These are phyloP conservation scores for Typhlomys cinereus DNA, from an alignment of 2,113 vertebrate species.

Conservation along the genomic window DNA sequence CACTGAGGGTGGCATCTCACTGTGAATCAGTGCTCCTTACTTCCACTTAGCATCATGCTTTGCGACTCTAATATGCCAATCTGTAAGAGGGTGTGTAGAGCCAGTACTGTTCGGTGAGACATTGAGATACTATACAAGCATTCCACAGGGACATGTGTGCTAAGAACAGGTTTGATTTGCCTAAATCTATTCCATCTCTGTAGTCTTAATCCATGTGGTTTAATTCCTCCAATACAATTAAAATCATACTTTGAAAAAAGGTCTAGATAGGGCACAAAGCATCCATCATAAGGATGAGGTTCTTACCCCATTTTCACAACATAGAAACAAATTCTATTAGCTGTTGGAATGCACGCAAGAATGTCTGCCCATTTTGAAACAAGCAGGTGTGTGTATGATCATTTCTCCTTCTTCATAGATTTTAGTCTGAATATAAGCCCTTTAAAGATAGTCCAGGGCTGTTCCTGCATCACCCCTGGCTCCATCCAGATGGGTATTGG, in stretches of 20 bases:
- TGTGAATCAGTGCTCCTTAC: slow-evolving; percentile 63
- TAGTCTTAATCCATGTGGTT: background rate
- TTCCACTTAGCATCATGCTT: slow-evolving; percentile 52
- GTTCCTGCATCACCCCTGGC: too few species aligned
- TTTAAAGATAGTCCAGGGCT: background rate
- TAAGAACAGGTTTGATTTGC: slow-evolving; percentile 14
- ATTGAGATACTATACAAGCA: slow-evolving; percentile 22
- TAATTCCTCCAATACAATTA: slow-evolving; percentile 42
- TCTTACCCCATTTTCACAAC: background rate
- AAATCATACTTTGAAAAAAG: slow-evolving; percentile 43
- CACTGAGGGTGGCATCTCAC: slow-evolving; percentile 65
- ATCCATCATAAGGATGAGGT: background rate
- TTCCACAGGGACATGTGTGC: background rate
- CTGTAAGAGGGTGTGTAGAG: slow-evolving; percentile 15
- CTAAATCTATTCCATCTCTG: background rate
- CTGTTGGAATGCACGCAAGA: background rate
- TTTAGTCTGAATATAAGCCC: background rate
- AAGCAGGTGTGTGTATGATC: background rate
- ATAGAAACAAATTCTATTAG: background rate
- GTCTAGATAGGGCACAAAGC: background rate
- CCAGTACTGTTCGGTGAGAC: slow-evolving; percentile 49
- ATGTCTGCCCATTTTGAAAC: background rate
- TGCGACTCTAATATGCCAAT: slow-evolving; percentile 67
- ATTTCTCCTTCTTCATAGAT: background rate
- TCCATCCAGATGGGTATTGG: too few species aligned